Evolutionary conservation across 2,888 invertebrate species (phyloP).

Genomic region (Philaethria dido): DNA sequence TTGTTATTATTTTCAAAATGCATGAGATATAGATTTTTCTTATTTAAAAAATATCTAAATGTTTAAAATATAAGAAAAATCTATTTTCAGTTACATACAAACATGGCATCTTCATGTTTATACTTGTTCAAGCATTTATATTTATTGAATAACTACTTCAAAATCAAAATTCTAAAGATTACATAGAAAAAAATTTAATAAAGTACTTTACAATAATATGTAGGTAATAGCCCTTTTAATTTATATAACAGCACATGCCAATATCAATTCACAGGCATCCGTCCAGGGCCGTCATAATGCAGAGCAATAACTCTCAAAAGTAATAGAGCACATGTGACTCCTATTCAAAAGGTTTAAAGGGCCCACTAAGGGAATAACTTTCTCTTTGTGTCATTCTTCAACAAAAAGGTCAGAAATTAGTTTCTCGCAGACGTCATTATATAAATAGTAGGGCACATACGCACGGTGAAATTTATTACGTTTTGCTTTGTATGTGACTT

Average conservation of each 20-base stretch:
- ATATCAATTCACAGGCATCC: constrained; percentile 42
- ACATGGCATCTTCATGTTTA: too few relatives aligned
- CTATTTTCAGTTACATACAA: too few relatives aligned
- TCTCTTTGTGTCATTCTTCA: constrained; percentile 48
- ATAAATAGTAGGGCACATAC: constrained; percentile 27
- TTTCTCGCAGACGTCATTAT: constrained; percentile 45
- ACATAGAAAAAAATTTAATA: too few relatives aligned
- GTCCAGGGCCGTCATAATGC: constrained; percentile 55
- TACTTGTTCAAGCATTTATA: too few relatives aligned
- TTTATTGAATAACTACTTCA: too few relatives aligned
- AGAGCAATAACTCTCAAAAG: constrained; percentile 62
- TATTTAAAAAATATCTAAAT: too few relatives aligned
- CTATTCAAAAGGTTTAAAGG: constrained; percentile 57
- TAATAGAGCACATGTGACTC: constrained; percentile 63
- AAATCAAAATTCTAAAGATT: too few relatives aligned
- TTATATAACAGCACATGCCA: constrained; percentile 38
- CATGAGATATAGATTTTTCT: too few relatives aligned
- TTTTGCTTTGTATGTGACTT: constrained; percentile 5
- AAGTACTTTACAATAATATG: too few relatives aligned
- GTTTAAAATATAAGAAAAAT: too few relatives aligned
- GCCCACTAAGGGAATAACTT: constrained; percentile 53
- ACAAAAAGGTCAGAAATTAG: constrained; percentile 61
- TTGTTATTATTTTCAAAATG: too few relatives aligned
- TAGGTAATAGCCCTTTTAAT: constrained; percentile 26
- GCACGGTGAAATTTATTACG: constrained; percentile 15